Evolutionary conservation across 2,888 invertebrate species (phyloP), one percentile per base, ranked within the genome.

Genomic region (Limnephilus rhombicus): DNA sequence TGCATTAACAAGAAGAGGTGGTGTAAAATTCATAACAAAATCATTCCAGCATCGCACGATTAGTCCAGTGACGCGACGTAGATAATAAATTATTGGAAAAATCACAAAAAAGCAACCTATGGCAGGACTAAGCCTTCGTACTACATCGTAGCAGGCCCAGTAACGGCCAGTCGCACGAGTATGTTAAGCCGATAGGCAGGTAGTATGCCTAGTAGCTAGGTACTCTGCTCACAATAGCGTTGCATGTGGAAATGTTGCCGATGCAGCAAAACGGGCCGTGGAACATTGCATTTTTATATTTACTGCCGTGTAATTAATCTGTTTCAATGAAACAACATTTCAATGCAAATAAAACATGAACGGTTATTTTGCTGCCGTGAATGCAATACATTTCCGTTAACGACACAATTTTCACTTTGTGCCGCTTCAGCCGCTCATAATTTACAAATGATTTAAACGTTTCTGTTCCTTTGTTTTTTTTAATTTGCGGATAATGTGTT

Each of bases 291-390:
- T 68, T 68, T 68, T 68, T 68, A 15, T 68, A 83, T 83, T 83
- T 83, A 83, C 34, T 31, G 34, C 83, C 83, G 83, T 83, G 83
- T 83, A 83, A 83, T 83, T 83, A 83, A 83, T 83, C 83, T 37
- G 37, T 83, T 83, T 31, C 83, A 83, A 83, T 83, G 31, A 83
- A 83, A 83, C 83, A 37, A 24, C 83, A 83, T 83, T 83, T 37
- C 83, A 83, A 83, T 83, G 83, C 83, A 83, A 83, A 83, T 83
- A 83, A 83, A 83, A 83, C 18, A 83, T 83, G 82, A 31, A 68
- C 83, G 34, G 29, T 37, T 83, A 83, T 68, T 68, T 68, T 68
- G 37, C 34, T 83, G 83, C 34, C 83, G 34, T 83, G 83, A 83
- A 83, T 37, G 18, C 31, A 31, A 18, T 18, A 37, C 83, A 83